Percentiles rank a stretch among this genome's conserved stretches.
Conservation (phyloP, 2,113 vertebrate genomes). For the Dicaeum eximium region DNA sequence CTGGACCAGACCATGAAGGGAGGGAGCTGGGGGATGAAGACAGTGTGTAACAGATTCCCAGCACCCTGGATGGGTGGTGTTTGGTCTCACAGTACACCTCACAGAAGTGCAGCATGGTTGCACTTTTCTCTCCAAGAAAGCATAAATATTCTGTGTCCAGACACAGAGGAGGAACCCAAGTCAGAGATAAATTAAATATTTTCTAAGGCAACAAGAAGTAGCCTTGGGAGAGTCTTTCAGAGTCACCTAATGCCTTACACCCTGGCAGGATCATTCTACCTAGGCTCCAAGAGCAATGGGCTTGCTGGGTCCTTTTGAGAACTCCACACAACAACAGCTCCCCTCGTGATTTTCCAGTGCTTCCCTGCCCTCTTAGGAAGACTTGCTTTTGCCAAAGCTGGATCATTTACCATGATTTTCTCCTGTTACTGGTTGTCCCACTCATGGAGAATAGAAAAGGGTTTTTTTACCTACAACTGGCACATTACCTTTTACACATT, state of each 20-base stretch:
- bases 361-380: not conserved
- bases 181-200: not conserved
- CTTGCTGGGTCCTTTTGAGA: not conserved
- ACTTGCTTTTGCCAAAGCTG: not conserved
- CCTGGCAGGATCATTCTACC: not conserved
- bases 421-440: not conserved
- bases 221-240: not conserved
- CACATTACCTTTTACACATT: not conserved
- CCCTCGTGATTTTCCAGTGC: not conserved
- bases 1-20: not conserved
- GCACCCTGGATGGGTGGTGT: not conserved
- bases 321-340: not conserved
- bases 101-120: accelerated
- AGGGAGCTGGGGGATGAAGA: not conserved
- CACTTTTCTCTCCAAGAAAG: not conserved
- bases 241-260: not conserved
- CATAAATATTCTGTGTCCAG: not conserved
- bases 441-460: not conserved
- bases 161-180: not conserved
- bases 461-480: not conserved
- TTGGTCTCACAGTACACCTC: not conserved
- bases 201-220: not conserved
- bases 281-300: not conserved
- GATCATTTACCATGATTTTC: not conserved
- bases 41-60: not conserved